Percentiles rank a stretch among this genome's conserved stretches.
Evolutionary conservation across 2,113 vertebrate species (phyloP).

Genomic region (Monopterus albus): DNA sequence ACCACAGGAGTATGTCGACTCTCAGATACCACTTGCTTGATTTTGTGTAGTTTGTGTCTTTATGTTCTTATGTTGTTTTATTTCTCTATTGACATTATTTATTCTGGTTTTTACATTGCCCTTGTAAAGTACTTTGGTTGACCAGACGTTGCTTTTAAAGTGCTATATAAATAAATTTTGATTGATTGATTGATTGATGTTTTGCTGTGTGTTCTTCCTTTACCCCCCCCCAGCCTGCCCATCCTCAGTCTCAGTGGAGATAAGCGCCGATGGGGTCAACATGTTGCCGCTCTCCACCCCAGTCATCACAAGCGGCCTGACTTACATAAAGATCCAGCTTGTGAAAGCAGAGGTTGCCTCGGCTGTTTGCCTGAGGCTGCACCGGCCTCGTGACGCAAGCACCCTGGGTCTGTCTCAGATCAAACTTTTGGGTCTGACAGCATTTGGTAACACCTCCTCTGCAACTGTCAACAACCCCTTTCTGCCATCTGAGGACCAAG

Average conservation of each 20-base stretch:
- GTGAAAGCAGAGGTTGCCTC: slow-evolving; percentile 98
- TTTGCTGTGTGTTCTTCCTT: slow-evolving; percentile 1
- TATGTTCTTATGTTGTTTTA: too few relatives aligned
- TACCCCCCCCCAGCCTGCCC: slow-evolving; percentile 87
- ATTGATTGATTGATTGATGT: too few relatives aligned
- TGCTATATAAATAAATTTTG: too few relatives aligned
- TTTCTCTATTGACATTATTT: too few relatives aligned
- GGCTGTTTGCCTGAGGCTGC: slow-evolving; percentile 94
- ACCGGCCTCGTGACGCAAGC: slow-evolving; percentile 95
- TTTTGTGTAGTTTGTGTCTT: too few relatives aligned
- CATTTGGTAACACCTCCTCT: slow-evolving; percentile 97
- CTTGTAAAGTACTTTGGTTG: too few relatives aligned
- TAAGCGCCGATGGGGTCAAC: slow-evolving; percentile 96
- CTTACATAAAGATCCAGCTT: slow-evolving; percentile 98
- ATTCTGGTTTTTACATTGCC: too few relatives aligned
- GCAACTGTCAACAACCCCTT: slow-evolving; percentile 98
- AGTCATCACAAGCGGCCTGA: slow-evolving; percentile 95
- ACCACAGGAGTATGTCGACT: too few relatives aligned
- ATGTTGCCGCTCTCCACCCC: slow-evolving; percentile 98
- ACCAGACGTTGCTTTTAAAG: too few relatives aligned
- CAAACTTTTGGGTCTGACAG: slow-evolving; percentile 95
- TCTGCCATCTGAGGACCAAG: slow-evolving; percentile 98
- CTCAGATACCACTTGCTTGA: too few relatives aligned
- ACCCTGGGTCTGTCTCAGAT: slow-evolving; percentile 97
- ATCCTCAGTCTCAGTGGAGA: slow-evolving; percentile 97